Evolutionary conservation across 1,140 invertebrate genomes (phyloP), one percentile per base, ranked within the genome.

Genomic region (Drosophila albomicans): DNA sequence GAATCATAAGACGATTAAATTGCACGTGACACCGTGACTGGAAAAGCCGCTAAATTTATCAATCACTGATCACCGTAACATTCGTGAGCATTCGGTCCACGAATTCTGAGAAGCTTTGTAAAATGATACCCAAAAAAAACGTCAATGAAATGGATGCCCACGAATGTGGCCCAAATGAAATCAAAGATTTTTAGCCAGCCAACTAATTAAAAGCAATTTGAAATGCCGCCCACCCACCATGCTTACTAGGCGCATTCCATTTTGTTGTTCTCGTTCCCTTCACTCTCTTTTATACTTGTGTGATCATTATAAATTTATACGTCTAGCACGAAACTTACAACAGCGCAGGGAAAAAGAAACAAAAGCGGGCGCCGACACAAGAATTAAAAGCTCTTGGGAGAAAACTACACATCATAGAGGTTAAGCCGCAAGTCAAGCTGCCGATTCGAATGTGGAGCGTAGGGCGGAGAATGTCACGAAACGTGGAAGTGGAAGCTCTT

Each of bases 1-100:
- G 58, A 80, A 82, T 74, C 81, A 75, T 87, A 87, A 82, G 79
- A 67, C 79, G 82, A 77, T 87, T 87, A 87, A 82, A 81, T 87
- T 87, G 82, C 82, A 87, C 84, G 76, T 87, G 82, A 87, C 82
- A 87, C 73, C 79, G 54, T 58, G 71, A 32, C 57, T 38, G 48
- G 64, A 71, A 62, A 71, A 62, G 54, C 65, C 62, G 76, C 56
- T 65, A 65, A 75, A 57, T 75, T 64, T 78, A 75, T 65, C 66
- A 78, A 56, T 67, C 67, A 49, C 25, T 32, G 58, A 57, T 38
- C 35, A 48, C 46, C 46, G 46, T 20, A 28, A 56, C 49, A 38
- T 38, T 38, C 49, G 51, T 63, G 59, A 48, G 65, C 52, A 13
- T 56, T 66, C 20, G 15, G 51, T 57, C 7, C 16, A 15, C n/a